These are phyloP conservation scores for Sylvia atricapilla DNA, from an alignment of 2,113 vertebrate genomes.

Conservation along the genomic window DNA sequence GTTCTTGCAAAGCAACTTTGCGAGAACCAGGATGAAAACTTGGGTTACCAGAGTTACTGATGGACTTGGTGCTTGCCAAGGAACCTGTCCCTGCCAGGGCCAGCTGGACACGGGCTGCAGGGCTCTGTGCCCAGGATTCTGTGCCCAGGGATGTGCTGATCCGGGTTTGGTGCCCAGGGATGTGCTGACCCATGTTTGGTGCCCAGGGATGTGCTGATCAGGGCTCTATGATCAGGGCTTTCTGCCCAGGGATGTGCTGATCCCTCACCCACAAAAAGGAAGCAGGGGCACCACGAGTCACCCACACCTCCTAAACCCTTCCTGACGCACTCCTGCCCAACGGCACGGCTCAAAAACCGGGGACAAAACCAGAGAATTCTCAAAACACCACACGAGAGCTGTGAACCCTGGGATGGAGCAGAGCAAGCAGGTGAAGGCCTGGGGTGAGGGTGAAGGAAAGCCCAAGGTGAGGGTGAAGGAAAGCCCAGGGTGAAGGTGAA, in stretches of 20 bases:
- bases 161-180: too few relatives aligned
- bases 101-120: background rate
- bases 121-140: background rate
- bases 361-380: background rate
- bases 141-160: too few relatives aligned
- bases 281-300: background rate
- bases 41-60: background rate
- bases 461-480: too few relatives aligned
- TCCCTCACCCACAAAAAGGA: background rate
- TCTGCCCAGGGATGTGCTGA: background rate
- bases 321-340: background rate
- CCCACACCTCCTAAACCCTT: background rate
- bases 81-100: background rate
- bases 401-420: background rate
- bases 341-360: rapidly evolving
- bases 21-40: background rate
- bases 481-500: too few relatives aligned
- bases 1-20: background rate
- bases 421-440: background rate
- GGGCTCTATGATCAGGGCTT: background rate
- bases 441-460: too few relatives aligned
- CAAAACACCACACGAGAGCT: background rate
- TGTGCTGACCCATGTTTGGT: too few relatives aligned
- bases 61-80: background rate
- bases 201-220: too few relatives aligned